phyloP scores from a whole-genome alignment of 2,888 invertebrate genomes.

The Noctua comes region DNA sequence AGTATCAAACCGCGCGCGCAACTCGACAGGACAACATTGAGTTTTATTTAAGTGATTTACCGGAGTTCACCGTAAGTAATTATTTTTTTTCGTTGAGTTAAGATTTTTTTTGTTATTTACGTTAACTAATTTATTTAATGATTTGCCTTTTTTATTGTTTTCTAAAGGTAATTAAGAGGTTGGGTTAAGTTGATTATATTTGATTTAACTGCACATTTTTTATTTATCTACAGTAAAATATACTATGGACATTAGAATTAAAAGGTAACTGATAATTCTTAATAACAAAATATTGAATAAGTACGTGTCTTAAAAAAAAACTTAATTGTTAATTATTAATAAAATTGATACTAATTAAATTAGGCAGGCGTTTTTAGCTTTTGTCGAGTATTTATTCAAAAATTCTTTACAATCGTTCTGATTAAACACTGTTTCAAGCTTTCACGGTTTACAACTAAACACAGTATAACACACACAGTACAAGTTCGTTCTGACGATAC shows the following conservation, averaged over 20 bases:
- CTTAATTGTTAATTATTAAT: neutral
- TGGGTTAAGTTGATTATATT: neutral
- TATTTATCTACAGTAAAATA: neutral
- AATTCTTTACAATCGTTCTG: neutral
- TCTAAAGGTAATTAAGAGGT: neutral
- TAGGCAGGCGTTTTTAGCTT: neutral
- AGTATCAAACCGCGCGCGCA: constrained; percentile 54
- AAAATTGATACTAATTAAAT: neutral
- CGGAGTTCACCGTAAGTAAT: constrained; percentile 48
- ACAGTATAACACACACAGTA: no score
- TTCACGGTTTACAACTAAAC: no score
- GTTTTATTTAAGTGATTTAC: constrained; percentile 41
- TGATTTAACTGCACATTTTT: neutral
- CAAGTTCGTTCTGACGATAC: no score
- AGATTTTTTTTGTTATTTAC: neutral
- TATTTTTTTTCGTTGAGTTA: neutral
- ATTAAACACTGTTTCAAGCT: no score
- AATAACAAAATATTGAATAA: neutral
- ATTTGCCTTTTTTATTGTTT: neutral
- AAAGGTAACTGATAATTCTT: neutral
- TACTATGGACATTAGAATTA: neutral
- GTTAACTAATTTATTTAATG: neutral
- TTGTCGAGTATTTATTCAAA: neutral
- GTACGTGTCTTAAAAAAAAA: neutral
- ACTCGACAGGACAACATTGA: constrained; percentile 49